Base-by-base conservation (phyloP, 1,140 invertebrate species). In the Eurosta solidaginis region DNA sequence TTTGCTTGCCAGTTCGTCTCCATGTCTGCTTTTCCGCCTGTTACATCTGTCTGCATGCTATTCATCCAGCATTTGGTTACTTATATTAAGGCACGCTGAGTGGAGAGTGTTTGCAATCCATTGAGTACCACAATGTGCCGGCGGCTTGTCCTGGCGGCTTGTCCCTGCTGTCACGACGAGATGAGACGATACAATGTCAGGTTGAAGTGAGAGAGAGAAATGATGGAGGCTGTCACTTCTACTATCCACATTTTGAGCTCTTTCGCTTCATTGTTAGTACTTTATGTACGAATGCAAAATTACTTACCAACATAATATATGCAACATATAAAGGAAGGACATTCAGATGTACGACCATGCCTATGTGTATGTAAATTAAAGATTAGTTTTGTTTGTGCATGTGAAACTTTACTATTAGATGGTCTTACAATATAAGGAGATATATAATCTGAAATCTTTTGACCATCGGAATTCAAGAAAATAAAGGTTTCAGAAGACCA, bases 161-260 rank as follows among this genome's bases (percentile, higher is more conserved):
- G 59, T 68, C 59, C 59, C 59, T 29, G 36, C 59, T 68, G 59
- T 68, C 59, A 68, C 36, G 59, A 68, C 59, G 59, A 68, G 59
- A 7, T 68, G 59, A 68, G 36, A 33, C 27, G 10, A 40, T 40
- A 33, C 59, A 40, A 68, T 27, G 59, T 68, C 20, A 33, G n/a
- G n/a, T 9, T 40, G 59, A 47, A n/a, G 45, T 17, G 59, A 17
- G 29, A n/a, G 40, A 17, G 59, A 40, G 40, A 29, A 12, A 29
- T 68, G 59, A 68, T 17, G 33, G 17, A 20, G 29, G 33, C n/a
- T 33, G 14, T 36, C 59, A 42, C 36, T 29, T 29, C 54, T 29
- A 33, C 27, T 29, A 22, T 33, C 20, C 27, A 7, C 33, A 0
- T 5, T 1, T 14, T n/a, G 20, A 17, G 6, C 17, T n/a, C 59